Percentiles rank a stretch among this genome's conserved stretches.
Evolutionary conservation across 2,797 vertebrate species (phyloP).

Genomic region (Morus bassanus): DNA sequence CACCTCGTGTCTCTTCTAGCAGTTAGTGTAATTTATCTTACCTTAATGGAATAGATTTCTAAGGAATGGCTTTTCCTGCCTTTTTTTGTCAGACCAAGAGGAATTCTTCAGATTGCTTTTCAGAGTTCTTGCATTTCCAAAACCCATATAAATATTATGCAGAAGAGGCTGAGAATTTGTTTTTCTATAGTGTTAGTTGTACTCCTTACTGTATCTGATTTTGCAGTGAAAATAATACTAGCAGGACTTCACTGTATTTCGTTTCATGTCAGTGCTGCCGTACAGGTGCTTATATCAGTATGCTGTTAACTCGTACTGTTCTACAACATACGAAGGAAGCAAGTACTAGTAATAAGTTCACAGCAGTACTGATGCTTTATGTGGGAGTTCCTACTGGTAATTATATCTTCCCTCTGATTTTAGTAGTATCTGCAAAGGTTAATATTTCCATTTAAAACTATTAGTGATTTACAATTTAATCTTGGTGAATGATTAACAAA

Average conservation of each 20-base stretch:
- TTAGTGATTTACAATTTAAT: not conserved
- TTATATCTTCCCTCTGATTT: not conserved
- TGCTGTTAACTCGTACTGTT: not conserved
- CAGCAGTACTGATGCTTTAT: not conserved
- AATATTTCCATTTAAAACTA: not conserved
- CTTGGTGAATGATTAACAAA: conserved; percentile 51
- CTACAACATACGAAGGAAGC: not conserved
- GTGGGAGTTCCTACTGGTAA: not conserved
- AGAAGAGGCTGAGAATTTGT: not conserved
- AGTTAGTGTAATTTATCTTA: not conserved
- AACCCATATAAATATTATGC: not conserved
- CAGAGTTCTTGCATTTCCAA: not conserved
- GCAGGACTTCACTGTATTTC: not conserved
- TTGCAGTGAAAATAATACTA: not conserved
- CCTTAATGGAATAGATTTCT: not conserved
- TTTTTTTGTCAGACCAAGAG: not conserved
- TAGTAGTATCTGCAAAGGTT: not conserved
- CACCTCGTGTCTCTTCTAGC: not conserved
- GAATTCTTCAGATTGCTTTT: not conserved
- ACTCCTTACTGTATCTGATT: not conserved
- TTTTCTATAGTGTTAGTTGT: not conserved
- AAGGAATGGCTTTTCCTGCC: not conserved
- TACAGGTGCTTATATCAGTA: not conserved
- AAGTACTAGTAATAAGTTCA: not conserved
- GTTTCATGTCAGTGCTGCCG: not conserved